Base-by-base conservation (phyloP, 1,140 invertebrate species). In the Panagrolaimus sp. region DNA sequence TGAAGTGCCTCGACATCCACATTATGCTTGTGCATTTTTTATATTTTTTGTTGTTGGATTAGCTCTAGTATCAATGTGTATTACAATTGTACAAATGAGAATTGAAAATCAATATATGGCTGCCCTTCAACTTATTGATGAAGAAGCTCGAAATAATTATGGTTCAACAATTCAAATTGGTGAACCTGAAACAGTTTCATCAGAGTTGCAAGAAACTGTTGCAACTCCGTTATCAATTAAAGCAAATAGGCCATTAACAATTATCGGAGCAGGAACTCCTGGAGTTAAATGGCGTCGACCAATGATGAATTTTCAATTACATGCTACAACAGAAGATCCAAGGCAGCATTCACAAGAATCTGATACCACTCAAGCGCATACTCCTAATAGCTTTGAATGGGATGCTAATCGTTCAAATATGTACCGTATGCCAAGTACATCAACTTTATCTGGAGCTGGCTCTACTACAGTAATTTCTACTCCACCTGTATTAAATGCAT, bases 1-100 rank as follows among this genome's bases (percentile, higher is more conserved):
- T 45, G 48, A 69, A 43, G 51, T 70, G 11, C 69, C 69, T 13
- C 43, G 20, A 31, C 68, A 70, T 71, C 69, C 69, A 57, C 69
- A 57, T 42, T 70, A 69, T 44, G 48, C 69, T 69, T 42, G 16
- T 25, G 67, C 64, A n/a, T 70, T 70, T 25, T 70, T 57, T 43
- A 62, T 70, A 11, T 70, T 70, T 42, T 70, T 70, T 51, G 45
- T 70, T 46, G 48, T 71, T 45, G 69, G 69, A 0, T 45, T 70
- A 13, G 16, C 69, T 14, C 57, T 70, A 11, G 66, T 72, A 16
- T 71, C 69, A n/a, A 70, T 70, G 69, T 70, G 69, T 45, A 31
- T 70, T 16, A 20, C 68, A 14, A 44, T 70, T 9, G 25, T 70
- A 16, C 65, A 71, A 63, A 57, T 71, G 44, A 20, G 68, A 20